Evolutionary conservation across 2,888 invertebrate species (phyloP).

Genomic region (Eristalis pertinax): DNA sequence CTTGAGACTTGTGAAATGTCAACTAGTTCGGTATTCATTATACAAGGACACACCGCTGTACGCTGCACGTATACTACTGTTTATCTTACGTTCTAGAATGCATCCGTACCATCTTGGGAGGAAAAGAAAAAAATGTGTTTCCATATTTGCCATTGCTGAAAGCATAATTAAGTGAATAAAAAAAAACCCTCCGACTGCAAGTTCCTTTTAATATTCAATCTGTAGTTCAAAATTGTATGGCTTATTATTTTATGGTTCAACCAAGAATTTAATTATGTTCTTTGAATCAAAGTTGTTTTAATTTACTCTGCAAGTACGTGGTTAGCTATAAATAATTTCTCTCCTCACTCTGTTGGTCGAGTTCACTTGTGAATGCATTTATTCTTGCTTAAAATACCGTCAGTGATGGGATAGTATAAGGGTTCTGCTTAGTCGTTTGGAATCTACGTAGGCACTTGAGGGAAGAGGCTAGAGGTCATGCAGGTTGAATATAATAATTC

Average conservation of each 20-base stretch:
- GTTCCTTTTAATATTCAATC: slow-evolving; percentile 13
- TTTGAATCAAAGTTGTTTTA: not conserved
- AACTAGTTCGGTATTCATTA: slow-evolving; percentile 56
- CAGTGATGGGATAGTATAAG: not conserved
- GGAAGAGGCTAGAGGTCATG: too few species aligned
- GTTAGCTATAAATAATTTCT: not conserved
- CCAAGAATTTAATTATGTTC: not conserved
- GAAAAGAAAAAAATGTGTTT: slow-evolving; percentile 17
- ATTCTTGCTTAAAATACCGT: not conserved
- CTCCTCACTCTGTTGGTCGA: not conserved
- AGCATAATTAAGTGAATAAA: slow-evolving; percentile 51
- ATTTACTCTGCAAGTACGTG: not conserved
- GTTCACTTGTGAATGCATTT: not conserved
- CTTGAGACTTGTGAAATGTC: slow-evolving; percentile 64
- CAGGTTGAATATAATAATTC: too few species aligned
- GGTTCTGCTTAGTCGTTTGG: not conserved
- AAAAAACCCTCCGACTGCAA: slow-evolving; percentile 7
- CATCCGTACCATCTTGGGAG: slow-evolving; percentile 25
- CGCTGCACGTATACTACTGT: not conserved
- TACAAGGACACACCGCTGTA: not conserved
- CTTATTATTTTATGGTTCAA: not conserved
- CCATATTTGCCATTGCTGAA: slow-evolving; percentile 20
- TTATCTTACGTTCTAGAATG: slow-evolving; percentile 34
- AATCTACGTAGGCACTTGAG: not conserved
- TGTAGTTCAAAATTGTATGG: not conserved